Evolutionary conservation across 2,888 invertebrate genomes (phyloP).

Genomic region (Ferdinandea cuprea): DNA sequence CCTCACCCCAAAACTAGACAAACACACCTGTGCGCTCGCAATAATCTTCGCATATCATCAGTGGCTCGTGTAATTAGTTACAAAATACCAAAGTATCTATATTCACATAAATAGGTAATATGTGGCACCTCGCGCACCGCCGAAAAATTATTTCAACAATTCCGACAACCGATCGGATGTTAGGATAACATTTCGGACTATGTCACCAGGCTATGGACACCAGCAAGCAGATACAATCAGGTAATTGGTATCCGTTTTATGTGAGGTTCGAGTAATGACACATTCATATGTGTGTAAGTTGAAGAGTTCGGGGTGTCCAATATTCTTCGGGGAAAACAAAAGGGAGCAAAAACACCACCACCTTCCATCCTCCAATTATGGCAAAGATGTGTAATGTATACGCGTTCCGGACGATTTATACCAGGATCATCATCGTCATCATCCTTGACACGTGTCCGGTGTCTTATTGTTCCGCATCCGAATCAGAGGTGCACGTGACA

Average conservation of each 20-base stretch:
- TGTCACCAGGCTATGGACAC: slow-evolving; percentile 60
- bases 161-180: slow-evolving; percentile 64
- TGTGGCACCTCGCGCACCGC: slow-evolving; percentile 41
- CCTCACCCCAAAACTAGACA: slow-evolving; percentile 6
- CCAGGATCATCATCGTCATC: slow-evolving; percentile 64
- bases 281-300: too few species aligned
- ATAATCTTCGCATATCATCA: slow-evolving; percentile 61
- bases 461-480: slow-evolving; percentile 71
- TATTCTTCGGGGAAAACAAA: background rate
- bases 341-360: background rate
- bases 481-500: slow-evolving; percentile 69
- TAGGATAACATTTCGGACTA: slow-evolving; percentile 60
- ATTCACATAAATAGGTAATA: too few species aligned
- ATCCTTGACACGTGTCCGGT: slow-evolving; percentile 72
- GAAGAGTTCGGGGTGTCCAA: slow-evolving; percentile 10
- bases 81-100: slow-evolving; percentile 51
- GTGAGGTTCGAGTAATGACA: slow-evolving; percentile 47
- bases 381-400: background rate
- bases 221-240: slow-evolving; percentile 61
- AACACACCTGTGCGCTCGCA: slow-evolving; percentile 9
- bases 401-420: slow-evolving; percentile 61
- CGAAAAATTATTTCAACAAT: slow-evolving; percentile 71
- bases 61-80: slow-evolving; percentile 72
- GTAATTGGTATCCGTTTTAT: slow-evolving; percentile 66
- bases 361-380: background rate